Conservation (phyloP, 2,797 vertebrate species). For the Ispidina lecontei region DNA sequence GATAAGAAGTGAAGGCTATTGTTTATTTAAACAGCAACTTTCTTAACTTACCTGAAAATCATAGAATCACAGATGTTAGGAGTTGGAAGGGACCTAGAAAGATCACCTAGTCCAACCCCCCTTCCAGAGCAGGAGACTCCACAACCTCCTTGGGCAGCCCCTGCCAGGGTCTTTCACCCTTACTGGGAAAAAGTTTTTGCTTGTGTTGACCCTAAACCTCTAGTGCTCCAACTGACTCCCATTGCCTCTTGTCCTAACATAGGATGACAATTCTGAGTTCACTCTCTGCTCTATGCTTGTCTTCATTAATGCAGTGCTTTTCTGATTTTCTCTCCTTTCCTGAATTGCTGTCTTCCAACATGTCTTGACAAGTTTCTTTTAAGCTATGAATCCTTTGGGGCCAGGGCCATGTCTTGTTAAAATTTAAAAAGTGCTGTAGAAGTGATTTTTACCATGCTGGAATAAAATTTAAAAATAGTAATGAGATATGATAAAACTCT, state of each 20-base stretch:
- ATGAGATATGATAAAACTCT: background rate
- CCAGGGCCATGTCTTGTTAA: slow-evolving; percentile 5
- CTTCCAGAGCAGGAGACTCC: no score
- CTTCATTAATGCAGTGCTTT: background rate
- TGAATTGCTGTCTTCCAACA: background rate
- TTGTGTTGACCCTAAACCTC: no score
- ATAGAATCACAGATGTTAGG: no score
- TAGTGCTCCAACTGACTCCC: no score
- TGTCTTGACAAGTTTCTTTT: slow-evolving; percentile 35
- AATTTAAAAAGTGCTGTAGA: slow-evolving; percentile 13
- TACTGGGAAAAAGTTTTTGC: no score
- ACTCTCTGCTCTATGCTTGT: background rate
- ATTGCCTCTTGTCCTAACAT: no score
- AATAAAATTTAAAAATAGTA: slow-evolving; percentile 24
- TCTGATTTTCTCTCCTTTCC: background rate
- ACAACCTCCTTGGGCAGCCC: no score
- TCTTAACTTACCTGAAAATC: background rate
- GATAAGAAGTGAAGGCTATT: background rate
- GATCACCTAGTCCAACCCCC: no score
- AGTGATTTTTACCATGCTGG: background rate
- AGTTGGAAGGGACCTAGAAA: no score
- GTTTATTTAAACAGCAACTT: background rate
- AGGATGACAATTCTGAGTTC: background rate
- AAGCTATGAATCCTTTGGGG: background rate
- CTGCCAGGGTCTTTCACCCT: no score